Conservation (phyloP, 2,888 invertebrate genomes). For the Diloba caeruleocephala region DNA sequence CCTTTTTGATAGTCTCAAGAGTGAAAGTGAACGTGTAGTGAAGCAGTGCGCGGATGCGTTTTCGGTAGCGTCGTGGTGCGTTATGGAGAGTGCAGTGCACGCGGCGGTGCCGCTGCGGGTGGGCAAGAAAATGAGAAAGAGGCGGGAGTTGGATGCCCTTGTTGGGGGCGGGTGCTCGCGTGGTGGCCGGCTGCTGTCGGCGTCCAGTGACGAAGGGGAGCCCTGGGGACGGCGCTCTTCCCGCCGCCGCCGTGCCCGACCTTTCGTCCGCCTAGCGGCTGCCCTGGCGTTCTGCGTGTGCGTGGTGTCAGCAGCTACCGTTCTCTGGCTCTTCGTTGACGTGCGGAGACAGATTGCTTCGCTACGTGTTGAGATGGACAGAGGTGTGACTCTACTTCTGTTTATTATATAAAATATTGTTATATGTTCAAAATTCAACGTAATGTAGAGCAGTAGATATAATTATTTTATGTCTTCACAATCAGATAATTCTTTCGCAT, state of each 20-base stretch:
- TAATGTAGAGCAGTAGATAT: too few species aligned
- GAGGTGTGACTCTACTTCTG: slow-evolving; percentile 83
- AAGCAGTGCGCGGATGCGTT: slow-evolving; percentile 74
- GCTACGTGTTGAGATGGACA: slow-evolving; percentile 90
- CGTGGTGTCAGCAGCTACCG: slow-evolving; percentile 90
- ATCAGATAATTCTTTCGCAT: too few species aligned
- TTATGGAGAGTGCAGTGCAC: slow-evolving; percentile 89
- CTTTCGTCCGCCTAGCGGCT: slow-evolving; percentile 89
- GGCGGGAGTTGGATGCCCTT: slow-evolving; percentile 93
- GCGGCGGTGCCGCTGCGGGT: slow-evolving; percentile 91
- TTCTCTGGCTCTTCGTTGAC: slow-evolving; percentile 92
- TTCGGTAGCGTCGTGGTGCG: slow-evolving; percentile 75
- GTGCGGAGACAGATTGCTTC: slow-evolving; percentile 91
- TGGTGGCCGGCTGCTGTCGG: slow-evolving; percentile 89
- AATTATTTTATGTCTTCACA: too few species aligned
- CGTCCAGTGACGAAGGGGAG: slow-evolving; percentile 89
- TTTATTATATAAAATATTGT: neutral
- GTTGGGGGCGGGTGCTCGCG: slow-evolving; percentile 88
- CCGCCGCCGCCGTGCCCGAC: slow-evolving; percentile 81
- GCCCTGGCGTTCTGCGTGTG: slow-evolving; percentile 90
- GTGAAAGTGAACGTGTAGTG: slow-evolving; percentile 60
- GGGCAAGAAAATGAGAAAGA: slow-evolving; percentile 93
- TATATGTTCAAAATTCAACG: neutral
- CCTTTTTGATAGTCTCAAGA: slow-evolving; percentile 43
- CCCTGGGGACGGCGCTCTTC: slow-evolving; percentile 83